These are phyloP conservation scores for Ostrea edulis DNA, from an alignment of 1,140 invertebrate genomes.

Conservation along the genomic window DNA sequence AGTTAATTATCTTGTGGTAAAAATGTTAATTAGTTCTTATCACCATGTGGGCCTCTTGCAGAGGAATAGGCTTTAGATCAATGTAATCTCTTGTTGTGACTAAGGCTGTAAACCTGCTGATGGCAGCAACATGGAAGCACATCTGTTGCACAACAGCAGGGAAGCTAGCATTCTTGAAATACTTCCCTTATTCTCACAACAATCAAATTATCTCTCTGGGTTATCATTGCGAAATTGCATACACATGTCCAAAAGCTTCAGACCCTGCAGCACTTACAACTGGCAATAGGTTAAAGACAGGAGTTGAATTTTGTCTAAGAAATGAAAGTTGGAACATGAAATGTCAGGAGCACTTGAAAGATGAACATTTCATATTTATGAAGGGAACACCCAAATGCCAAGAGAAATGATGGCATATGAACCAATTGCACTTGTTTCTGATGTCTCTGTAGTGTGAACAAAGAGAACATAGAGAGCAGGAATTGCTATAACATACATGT, in stretches of 20 bases:
- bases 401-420: slow-evolving; percentile 1
- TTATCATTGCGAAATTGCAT: slow-evolving; percentile 10
- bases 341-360: slow-evolving; percentile 9
- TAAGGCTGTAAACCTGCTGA: slow-evolving; percentile 13
- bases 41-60: neutral
- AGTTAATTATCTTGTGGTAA: too few relatives aligned
- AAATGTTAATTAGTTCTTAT: neutral
- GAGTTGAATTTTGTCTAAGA: neutral
- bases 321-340: neutral
- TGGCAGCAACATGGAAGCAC: neutral
- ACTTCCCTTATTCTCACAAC: neutral
- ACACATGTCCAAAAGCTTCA: neutral
- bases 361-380: neutral
- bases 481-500: slow-evolving; percentile 9
- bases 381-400: neutral
- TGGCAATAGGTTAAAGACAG: neutral
- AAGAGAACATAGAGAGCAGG: neutral
- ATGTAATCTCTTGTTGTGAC: neutral
- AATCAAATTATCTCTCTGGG: neutral
- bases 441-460: neutral
- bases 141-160: slow-evolving; percentile 36
- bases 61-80: neutral
- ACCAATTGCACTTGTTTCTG: neutral
- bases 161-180: slow-evolving; percentile 18
- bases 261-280: neutral